Percentiles rank a stretch among this genome's conserved stretches.
Conservation (phyloP, 2,888 invertebrate species). For the Bellardia bayeri region DNA sequence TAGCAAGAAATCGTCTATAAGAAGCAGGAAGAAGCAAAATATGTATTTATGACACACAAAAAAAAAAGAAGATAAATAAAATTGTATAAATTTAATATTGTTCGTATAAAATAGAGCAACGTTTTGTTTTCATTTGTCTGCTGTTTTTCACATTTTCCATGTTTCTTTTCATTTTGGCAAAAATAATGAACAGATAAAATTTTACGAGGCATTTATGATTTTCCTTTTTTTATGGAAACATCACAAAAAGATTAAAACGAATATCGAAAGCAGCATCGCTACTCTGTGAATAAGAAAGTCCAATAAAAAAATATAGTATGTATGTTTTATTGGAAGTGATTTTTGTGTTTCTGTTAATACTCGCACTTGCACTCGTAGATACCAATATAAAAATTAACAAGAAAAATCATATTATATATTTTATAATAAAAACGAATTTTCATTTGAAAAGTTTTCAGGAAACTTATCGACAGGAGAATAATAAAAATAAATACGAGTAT, state of each 20-base stretch:
- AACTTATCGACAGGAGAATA: constrained; percentile 23
- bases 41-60: not conserved
- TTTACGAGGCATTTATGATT: constrained; percentile 69
- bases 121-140: constrained; percentile 34
- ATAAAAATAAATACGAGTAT: constrained; percentile 23
- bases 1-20: constrained; percentile 33
- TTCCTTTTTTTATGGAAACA: constrained; percentile 54
- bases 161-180: constrained; percentile 34
- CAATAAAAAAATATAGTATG: constrained; percentile 61
- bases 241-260: constrained; percentile 18
- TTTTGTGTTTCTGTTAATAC: constrained; percentile 37
- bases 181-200: constrained; percentile 68
- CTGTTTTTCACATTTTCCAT: constrained; percentile 13
- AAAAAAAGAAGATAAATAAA: constrained; percentile 9
- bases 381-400: constrained; percentile 16
- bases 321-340: constrained; percentile 59
- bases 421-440: constrained; percentile 54
- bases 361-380: not conserved
- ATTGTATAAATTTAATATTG: constrained; percentile 54
- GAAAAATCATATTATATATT: constrained; percentile 28
- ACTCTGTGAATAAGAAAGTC: constrained; percentile 21
- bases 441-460: constrained; percentile 45
- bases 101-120: constrained; percentile 45
- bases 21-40: constrained; percentile 19
- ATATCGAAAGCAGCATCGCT: constrained; percentile 11